Evolutionary conservation across 2,888 invertebrate species (phyloP), one percentile per base, ranked within the genome.

Genomic region (Zelleria hepariella): DNA sequence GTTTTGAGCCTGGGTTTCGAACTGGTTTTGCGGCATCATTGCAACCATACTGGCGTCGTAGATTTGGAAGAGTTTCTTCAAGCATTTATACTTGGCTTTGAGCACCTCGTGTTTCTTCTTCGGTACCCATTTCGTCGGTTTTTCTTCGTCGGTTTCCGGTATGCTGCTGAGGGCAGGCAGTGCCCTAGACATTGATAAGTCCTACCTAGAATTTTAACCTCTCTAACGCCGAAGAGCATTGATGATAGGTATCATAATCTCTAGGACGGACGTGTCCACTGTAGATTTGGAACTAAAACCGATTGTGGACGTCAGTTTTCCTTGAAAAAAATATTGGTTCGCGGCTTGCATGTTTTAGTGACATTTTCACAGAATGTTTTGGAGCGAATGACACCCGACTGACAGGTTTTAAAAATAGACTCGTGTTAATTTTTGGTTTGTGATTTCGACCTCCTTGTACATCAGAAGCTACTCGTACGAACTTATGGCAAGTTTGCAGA

Each of bases 101-200:
- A 87, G 65, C 0, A 86, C 82, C 59, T 87, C 87, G 54, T 87
- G 87, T 62, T 85, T 86, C 57, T 86, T 86, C 66, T 86, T 87
- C 0, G 87, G 81, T 23, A 87, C 85, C 86, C 86, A 87, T 74
- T 84, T 85, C 5, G 62, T 66, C 0, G 68, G 59, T 0, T 66
- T 64, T 5, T 80, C 79, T 47, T 83, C 85, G 20, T 71, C 73
- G 2, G 68, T 71, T 62, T 86, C 87, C 0, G 84, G 80, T 47
- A 84, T 85, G 59, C 80, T 80, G 0, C 73, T 75, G 7, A 86
- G 62, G 32, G 32, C 32, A 15, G 10, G 32, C 32, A 15, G 32
- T 4, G 32, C 32, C 15, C 15, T 32, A 32, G 10, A 32, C 32
- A 32, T 32, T 15, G 32, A 15, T 2, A 15, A 32, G 15, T 32